phyloP scores from a whole-genome alignment of 1,140 invertebrate genomes.

The Atta texana region DNA sequence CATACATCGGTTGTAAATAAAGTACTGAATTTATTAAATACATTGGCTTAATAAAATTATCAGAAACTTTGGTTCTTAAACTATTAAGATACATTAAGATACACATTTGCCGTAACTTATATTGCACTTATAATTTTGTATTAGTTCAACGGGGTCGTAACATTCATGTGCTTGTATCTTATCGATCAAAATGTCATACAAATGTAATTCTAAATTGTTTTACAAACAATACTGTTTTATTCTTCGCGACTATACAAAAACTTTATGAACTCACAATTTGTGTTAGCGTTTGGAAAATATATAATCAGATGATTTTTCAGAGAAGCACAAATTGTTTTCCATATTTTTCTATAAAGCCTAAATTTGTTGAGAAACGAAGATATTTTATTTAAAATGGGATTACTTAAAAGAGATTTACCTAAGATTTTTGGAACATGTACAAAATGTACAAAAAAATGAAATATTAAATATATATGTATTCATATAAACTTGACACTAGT shows the following conservation, averaged over 20 bases:
- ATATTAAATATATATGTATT: constrained; percentile 16
- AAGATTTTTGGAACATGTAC: constrained; percentile 48
- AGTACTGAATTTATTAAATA: constrained; percentile 39
- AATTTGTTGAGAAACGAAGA: not conserved
- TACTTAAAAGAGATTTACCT: constrained; percentile 3
- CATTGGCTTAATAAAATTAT: constrained; percentile 8
- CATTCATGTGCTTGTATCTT: not conserved
- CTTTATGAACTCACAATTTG: constrained; percentile 8
- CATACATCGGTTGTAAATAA: constrained; percentile 1
- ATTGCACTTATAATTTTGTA: not conserved
- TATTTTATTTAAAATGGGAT: not conserved
- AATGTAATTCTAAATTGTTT: constrained; percentile 15
- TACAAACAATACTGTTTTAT: constrained; percentile 28
- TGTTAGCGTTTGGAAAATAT: not conserved
- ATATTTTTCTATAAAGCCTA: not conserved
- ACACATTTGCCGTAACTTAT: constrained; percentile 43
- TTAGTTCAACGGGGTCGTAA: not conserved
- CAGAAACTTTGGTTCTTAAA: constrained; percentile 50
- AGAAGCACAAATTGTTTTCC: constrained; percentile 10
- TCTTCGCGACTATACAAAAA: not conserved
- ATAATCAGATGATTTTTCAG: not conserved
- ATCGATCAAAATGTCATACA: not conserved
- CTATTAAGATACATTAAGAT: constrained; percentile 31
- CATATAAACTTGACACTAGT: not conserved
- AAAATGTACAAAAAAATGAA: constrained; percentile 31